Base-by-base conservation (phyloP, 35 echinoderm and acorn worm genomes). In the Amphiura filiformis region DNA sequence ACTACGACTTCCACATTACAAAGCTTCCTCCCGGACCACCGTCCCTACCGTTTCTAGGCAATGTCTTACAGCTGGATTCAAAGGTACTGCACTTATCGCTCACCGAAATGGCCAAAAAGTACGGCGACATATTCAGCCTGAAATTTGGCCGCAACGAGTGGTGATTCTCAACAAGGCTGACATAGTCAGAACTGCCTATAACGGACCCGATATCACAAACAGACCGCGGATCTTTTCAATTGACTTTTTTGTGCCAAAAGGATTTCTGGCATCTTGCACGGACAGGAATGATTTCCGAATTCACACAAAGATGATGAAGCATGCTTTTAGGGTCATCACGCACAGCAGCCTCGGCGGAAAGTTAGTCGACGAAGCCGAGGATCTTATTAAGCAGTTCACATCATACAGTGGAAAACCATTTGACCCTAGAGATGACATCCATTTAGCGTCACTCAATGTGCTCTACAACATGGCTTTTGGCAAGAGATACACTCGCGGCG, bases 401-500 rank as follows among this genome's bases (percentile, higher is more conserved):
- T 89, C 82, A 15, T 94, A 92, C 61, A 49, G 65, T 13, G 86
- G 84, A 11, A 39, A 78, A n/a, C 75, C 96, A 31, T 99, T 99
- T 85, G 90, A 99, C 85, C 96, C 96, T 0, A 91, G 91, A 56
- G 90, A 99, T 30, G 96, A 99, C 80, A 76, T 92, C 35, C 92
- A 88, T 78, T 87, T 99, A 36, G 90, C 93, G 35, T 99, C 96
- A 38, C 93, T 99, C 39, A 99, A 99, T 83, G 90, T 99, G 64
- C 82, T 99, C 39, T 90, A 94, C 90, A 99, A 99, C 90, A 92
- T 99, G 52, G 93, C 93, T n/a, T 99, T 94, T 40, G 96, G 96
- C 34, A 94, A 95, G 57, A 90, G 96, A 34, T 99, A 94, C 85
- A 82, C 94, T 82, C 92, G 89, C 65, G 93, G 88, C 14, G 96